Base-by-base conservation (phyloP, 2,113 vertebrate species). In the Ceyx cyanopectus region DNA sequence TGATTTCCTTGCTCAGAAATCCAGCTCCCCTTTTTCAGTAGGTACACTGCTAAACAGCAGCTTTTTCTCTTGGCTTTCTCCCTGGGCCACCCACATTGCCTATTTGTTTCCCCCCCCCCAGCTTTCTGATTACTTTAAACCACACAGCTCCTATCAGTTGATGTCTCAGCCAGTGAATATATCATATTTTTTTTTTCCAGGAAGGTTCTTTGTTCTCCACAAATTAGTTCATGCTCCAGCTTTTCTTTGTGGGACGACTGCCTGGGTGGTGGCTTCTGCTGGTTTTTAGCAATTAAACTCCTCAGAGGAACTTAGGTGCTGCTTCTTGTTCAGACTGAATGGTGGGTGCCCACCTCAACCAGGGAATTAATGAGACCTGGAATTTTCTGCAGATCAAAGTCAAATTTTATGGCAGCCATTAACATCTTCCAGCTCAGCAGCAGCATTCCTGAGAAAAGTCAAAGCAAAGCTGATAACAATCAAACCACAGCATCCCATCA, bases 311-410 rank as follows among this genome's bases (percentile, higher is more conserved):
- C n/a, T 89, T 92, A 95, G 60, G 45, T 94, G 63, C 75, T 85
- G 82, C 70, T 90, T 76, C 91, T 76, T 82, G 84, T 82, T 95
- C 74, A 93, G 79, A 54, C 32, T 74, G 51, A 93, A 87, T 48
- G 40, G 48, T 73, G 9, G 32, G 16, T 91, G 54, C 70, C 58
- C 6, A 2, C 66, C 27, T 87, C 56, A 93, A 88, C 66, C 45
- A 84, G 14, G 58, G 50, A 78, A 86, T 94, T 94, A 95, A 90
- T 72, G 74, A 86, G 62, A 45, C 62, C 73, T 91, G 75, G 58
- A 87, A 73, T 92, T 87, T 90, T 93, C 58, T 87, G 30, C 41
- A 96, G 87, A 96, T 94, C 91, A 96, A 95, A 95, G 89, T 40
- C 58, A 80, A 87, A 85, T 19, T 94, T 93, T 89, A 92, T 74